Evolutionary conservation across 1,140 invertebrate genomes (phyloP).

Genomic region (Danaus plexippus): DNA sequence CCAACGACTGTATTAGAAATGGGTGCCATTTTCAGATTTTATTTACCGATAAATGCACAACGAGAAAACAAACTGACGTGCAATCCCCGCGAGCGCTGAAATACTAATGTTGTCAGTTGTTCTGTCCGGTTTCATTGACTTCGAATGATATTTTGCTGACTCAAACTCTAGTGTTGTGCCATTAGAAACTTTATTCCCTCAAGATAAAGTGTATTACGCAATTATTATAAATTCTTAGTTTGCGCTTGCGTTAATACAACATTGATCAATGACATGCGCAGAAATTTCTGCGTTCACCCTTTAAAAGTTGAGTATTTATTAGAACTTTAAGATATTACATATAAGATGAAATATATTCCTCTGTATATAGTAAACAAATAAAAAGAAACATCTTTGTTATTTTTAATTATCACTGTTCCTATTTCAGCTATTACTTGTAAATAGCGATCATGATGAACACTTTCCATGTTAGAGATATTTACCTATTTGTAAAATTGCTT

Average conservation of each 20-base stretch:
- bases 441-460: too few relatives aligned
- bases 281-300: neutral
- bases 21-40: conserved; percentile 49
- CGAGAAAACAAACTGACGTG: conserved; percentile 8
- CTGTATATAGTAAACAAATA: too few relatives aligned
- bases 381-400: too few relatives aligned
- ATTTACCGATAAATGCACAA: conserved; percentile 8
- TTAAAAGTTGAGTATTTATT: neutral
- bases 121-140: neutral
- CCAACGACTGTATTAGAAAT: conserved; percentile 49
- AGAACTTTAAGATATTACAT: neutral
- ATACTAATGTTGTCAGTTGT: neutral
- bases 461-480: too few relatives aligned
- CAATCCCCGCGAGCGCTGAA: conserved; percentile 7
- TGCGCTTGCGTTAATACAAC: conserved; percentile 6
- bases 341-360: too few relatives aligned
- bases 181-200: neutral
- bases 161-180: neutral
- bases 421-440: too few relatives aligned
- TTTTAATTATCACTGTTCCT: too few relatives aligned
- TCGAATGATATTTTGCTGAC: conserved; percentile 4
- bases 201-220: conserved; percentile 4
- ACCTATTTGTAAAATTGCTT: too few relatives aligned
- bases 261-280: conserved; percentile 5
- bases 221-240: conserved; percentile 4